phyloP scores from a whole-genome alignment of 1,140 invertebrate genomes.

The Galendromus occidentalis region DNA sequence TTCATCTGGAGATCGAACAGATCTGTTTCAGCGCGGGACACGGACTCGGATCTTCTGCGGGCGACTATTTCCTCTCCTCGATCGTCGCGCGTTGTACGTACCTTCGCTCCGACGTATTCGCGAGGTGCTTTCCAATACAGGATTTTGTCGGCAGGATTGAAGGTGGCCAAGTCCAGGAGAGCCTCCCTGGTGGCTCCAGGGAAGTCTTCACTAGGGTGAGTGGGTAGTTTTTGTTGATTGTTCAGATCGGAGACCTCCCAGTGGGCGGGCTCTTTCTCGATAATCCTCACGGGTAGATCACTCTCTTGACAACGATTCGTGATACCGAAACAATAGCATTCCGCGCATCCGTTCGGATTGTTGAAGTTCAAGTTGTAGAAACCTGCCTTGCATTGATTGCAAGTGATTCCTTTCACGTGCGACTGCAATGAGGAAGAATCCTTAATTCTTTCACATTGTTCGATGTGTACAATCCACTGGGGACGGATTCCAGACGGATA shows the following conservation, averaged over 20 bases:
- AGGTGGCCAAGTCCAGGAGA: constrained; percentile 19
- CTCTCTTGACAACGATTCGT: constrained; percentile 43
- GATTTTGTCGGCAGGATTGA: constrained; percentile 21
- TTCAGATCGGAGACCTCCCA: constrained; percentile 11
- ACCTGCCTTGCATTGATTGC: neutral
- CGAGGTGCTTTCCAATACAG: constrained; percentile 75
- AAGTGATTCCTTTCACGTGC: neutral
- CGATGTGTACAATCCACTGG: neutral
- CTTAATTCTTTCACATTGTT: neutral
- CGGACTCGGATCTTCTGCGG: no score
- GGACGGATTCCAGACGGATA: neutral
- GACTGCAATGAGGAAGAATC: constrained; percentile 11
- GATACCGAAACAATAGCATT: constrained; percentile 81
- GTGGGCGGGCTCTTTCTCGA: neutral
- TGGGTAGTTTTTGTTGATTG: neutral
- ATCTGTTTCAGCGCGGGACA: no score
- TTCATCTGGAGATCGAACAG: constrained; percentile 29
- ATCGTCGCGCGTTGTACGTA: constrained; percentile 16
- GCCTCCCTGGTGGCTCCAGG: constrained; percentile 15
- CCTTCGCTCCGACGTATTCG: constrained; percentile 34
- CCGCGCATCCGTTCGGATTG: constrained; percentile 58
- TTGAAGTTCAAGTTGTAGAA: constrained; percentile 39
- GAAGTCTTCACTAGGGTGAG: neutral
- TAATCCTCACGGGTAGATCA: constrained; percentile 34
- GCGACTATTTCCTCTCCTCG: no score